A percentile compares a stretch with the other conserved stretches of the same genome.
phyloP scores from a whole-genome alignment of 2,113 vertebrate species.

The Ceratotherium simum region DNA sequence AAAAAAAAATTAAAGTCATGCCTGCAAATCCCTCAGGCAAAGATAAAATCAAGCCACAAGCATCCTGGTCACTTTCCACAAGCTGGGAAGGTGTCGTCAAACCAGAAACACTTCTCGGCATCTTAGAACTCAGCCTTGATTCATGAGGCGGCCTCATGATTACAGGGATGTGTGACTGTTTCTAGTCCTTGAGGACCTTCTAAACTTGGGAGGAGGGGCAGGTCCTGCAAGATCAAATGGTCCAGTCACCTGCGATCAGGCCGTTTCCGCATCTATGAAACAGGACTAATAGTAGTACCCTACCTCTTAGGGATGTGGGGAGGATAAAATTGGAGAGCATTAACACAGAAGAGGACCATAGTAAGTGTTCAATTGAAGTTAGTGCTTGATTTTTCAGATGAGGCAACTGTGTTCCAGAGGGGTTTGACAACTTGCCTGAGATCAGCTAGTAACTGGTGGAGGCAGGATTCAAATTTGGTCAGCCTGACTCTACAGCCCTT shows the following conservation, averaged over 20 bases:
- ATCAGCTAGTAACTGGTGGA: neutral
- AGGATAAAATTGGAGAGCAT: neutral
- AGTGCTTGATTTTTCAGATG: neutral
- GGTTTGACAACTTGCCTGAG: neutral
- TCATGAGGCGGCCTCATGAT: neutral
- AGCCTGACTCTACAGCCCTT: neutral
- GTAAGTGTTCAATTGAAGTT: neutral
- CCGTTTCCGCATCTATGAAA: slow-evolving; percentile 2
- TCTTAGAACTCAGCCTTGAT: slow-evolving; percentile 28
- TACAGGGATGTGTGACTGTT: neutral
- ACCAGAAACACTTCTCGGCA: slow-evolving; percentile 29
- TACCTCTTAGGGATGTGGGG: neutral
- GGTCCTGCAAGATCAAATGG: neutral
- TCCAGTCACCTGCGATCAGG: slow-evolving; percentile 16
- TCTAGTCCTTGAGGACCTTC: neutral
- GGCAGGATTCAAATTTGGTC: neutral
- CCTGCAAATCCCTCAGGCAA: slow-evolving; percentile 57
- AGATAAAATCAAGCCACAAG: slow-evolving; percentile 50
- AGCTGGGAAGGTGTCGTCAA: slow-evolving; percentile 42
- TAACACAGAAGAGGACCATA: neutral
- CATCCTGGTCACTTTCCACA: slow-evolving; percentile 56
- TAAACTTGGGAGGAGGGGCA: neutral
- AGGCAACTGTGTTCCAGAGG: neutral
- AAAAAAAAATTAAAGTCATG: neutral
- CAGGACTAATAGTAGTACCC: neutral